Evolutionary conservation across 2,888 invertebrate species (phyloP), one percentile per base, ranked within the genome.

Genomic region (Zaprionus obscuricornis): DNA sequence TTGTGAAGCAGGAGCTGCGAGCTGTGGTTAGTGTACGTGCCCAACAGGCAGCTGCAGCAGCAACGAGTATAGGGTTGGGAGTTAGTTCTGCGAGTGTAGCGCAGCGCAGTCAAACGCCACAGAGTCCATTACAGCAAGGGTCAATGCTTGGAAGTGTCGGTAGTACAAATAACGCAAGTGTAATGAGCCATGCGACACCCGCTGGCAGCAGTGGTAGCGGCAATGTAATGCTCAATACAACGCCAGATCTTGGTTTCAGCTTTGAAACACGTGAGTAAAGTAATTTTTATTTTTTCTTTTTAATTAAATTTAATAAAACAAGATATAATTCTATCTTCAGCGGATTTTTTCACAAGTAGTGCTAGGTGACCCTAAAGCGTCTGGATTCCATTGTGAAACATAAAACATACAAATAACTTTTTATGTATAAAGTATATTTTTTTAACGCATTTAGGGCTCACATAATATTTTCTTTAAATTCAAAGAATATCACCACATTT

Each of bases 1-100:
- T 95, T 91, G 97, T 97, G 76, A 94, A 97, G 87, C 96, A 97
- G 91, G 97, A 97, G 91, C 91, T 98, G 86, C 93, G 97, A 78
- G 96, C 96, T 40, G 94, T 96, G 66, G 97, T 97, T 58, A 96
- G 95, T 73, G 96, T 96, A 49, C 93, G 97, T 86, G 95, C 95
- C 26, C 92, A 92, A 73, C 89, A 90, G 63, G 88, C 88, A 34
- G 84, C 87, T 24, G 91, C 92, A 22, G 87, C 87, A 13, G 82
- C 87, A 0, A 84, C 86, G 1, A 87, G 87, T 2, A 82, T 87
- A 8, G 72, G 54, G 0, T 40, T 42, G 1, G 54, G 52, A 4
- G 85, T 76, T 11, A 82, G 68, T 31, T 85, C 71, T 56, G 83
- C 72, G 13, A 75, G 74, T 27, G 78, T 87, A 22, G 66, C 85